These are phyloP conservation scores for Tetramorium alpestre DNA, from an alignment of 1,140 invertebrate genomes.

Conservation along the genomic window DNA sequence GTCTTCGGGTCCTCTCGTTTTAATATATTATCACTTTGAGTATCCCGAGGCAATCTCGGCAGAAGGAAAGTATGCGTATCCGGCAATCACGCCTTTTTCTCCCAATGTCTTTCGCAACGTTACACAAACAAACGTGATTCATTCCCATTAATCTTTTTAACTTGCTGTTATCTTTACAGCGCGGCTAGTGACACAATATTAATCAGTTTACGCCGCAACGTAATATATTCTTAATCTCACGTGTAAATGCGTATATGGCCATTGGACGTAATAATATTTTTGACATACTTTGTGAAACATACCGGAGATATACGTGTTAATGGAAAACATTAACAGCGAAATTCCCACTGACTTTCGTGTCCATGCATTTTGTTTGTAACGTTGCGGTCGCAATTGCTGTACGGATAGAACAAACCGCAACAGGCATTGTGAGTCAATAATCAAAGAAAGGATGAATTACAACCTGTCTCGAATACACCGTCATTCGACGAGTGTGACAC, in stretches of 20 bases:
- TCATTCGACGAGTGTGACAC: constrained; percentile 19
- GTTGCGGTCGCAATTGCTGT: constrained; percentile 29
- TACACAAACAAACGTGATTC: constrained; percentile 42
- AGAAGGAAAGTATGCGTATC: constrained; percentile 23
- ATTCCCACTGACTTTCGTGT: constrained; percentile 8
- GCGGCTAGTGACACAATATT: constrained; percentile 3
- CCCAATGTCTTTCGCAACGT: neutral
- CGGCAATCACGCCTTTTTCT: constrained; percentile 33
- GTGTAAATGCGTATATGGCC: neutral
- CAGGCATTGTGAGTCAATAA: constrained; percentile 50
- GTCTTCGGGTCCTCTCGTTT: constrained; percentile 31
- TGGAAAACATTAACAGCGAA: constrained; percentile 17
- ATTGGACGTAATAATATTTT: neutral
- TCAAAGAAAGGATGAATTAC: constrained; percentile 50
- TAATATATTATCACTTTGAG: constrained; percentile 39
- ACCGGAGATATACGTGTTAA: neutral
- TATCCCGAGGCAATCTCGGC: constrained; percentile 17
- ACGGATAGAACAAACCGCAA: constrained; percentile 51
- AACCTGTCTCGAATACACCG: constrained; percentile 22
- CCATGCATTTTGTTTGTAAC: constrained; percentile 4
- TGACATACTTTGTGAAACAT: constrained; percentile 13
- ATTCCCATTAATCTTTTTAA: constrained; percentile 31
- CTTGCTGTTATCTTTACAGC: neutral
- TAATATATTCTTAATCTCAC: neutral
- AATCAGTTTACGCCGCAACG: neutral